These are phyloP conservation scores for Ploceus nigricollis DNA, from an alignment of 2,113 vertebrate genomes.

Conservation along the genomic window DNA sequence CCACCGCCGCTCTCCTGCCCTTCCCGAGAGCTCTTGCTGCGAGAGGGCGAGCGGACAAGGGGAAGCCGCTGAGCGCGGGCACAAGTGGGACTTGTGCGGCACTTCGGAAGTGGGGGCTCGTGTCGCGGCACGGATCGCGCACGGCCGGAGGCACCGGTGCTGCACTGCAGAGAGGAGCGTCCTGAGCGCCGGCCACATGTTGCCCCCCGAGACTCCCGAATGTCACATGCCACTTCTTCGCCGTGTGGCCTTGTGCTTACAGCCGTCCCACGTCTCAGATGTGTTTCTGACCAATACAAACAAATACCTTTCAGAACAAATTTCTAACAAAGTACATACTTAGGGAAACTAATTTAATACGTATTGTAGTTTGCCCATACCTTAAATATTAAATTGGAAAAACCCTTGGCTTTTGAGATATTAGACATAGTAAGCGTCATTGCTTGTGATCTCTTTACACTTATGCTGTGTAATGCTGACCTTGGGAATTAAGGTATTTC, in stretches of 20 bases:
- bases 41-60: background rate
- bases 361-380: background rate
- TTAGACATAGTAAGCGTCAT: background rate
- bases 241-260: background rate
- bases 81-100: background rate
- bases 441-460: background rate
- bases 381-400: background rate
- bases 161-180: slow-evolving; percentile 26
- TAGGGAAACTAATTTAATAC: background rate
- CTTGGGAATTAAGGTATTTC: background rate
- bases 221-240: slow-evolving; percentile 31
- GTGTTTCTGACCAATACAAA: background rate
- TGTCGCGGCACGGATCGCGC: background rate
- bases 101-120: background rate
- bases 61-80: background rate
- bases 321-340: background rate
- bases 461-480: background rate
- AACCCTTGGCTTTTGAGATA: fast-evolving
- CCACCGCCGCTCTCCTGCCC: background rate
- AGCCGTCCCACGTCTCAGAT: background rate
- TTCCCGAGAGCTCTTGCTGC: background rate
- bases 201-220: slow-evolving; percentile 46
- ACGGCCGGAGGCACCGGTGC: background rate
- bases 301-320: background rate
- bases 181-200: slow-evolving; percentile 11